Evolutionary conservation across 2,888 invertebrate species (phyloP), one percentile per base, ranked within the genome.

Genomic region (Podabrus alpinus): DNA sequence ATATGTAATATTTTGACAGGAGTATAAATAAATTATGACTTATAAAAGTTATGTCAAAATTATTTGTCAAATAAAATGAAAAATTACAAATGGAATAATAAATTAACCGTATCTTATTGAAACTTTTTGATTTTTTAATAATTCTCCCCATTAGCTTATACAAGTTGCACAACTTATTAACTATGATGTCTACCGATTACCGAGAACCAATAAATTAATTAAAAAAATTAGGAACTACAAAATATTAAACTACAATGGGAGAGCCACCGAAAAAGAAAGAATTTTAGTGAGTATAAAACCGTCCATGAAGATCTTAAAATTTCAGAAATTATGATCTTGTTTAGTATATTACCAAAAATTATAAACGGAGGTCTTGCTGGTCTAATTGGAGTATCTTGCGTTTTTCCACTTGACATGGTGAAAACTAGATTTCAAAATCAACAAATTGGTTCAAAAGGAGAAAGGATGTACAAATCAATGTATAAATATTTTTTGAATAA

Each of bases 281-380:
- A 45, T 45, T 45, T 45, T 7, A 45, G 45, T 45, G 7, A 45
- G n/a, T 45, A 45, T 45, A 10, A 45, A 45, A n/a, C 45, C n/a
- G n/a, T 9, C 0, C 7, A 45, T n/a, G 9, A 45, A n/a, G 7
- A 45, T 45, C 9, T 9, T 45, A n/a, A 45, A 45, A n/a, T n/a
- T n/a, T n/a, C 4, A 45, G 13, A n/a, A 7, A 45, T 2, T n/a
- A 5, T n/a, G 2, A n/a, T 0, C 7, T 45, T 21, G 90, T 90
- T 62, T 88, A 97, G 97, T 79, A 88, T 97, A 73, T 81, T 97
- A 68, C 98, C 98, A 73, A 98, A 99, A 90, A 94, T 99, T 79
- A 90, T 99, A 81, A 99, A 99, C 90, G 99, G 99, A 79, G 98
- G 98, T 69, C 97, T 99, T 81, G 99, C 99, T 2, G 99, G 99